These are phyloP conservation scores for Terrapene triunguis DNA, from an alignment of 2,113 vertebrate genomes.

Conservation along the genomic window DNA sequence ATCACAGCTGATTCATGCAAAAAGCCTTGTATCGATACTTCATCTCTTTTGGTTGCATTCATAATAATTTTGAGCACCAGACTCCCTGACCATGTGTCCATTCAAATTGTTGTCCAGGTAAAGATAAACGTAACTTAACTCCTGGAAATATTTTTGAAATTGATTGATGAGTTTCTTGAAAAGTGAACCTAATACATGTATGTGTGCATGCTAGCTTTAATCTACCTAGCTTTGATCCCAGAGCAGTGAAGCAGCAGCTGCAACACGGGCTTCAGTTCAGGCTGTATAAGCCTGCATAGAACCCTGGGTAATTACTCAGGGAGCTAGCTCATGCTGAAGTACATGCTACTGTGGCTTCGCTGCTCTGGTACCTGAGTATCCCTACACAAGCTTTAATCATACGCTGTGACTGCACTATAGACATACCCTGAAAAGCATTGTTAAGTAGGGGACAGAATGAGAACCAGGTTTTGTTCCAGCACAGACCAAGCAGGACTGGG, in stretches of 20 bases:
- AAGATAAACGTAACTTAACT: conserved; percentile 22
- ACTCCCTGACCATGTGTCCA: conserved; percentile 96
- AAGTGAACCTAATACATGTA: background rate
- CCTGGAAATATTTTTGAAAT: background rate
- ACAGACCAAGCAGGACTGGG: background rate
- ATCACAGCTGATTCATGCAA: conserved; percentile 85
- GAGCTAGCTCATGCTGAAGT: background rate
- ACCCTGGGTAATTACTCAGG: background rate
- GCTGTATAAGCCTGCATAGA: background rate
- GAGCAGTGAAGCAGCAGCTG: background rate
- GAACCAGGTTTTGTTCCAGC: background rate
- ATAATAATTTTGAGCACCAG: conserved; percentile 96
- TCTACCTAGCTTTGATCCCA: no score
- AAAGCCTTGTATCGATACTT: conserved; percentile 95
- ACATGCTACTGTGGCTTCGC: background rate
- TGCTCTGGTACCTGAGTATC: background rate
- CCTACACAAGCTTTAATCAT: background rate
- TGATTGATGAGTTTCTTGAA: background rate
- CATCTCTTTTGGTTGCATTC: conserved; percentile 95
- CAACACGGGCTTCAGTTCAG: background rate
- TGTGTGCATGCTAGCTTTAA: background rate
- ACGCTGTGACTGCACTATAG: background rate
- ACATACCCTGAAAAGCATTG: background rate
- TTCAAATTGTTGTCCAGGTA: conserved; percentile 98
- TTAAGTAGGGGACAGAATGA: background rate